Evolutionary conservation across 2,888 invertebrate genomes (phyloP).

Genomic region (Aphodius granarius): DNA sequence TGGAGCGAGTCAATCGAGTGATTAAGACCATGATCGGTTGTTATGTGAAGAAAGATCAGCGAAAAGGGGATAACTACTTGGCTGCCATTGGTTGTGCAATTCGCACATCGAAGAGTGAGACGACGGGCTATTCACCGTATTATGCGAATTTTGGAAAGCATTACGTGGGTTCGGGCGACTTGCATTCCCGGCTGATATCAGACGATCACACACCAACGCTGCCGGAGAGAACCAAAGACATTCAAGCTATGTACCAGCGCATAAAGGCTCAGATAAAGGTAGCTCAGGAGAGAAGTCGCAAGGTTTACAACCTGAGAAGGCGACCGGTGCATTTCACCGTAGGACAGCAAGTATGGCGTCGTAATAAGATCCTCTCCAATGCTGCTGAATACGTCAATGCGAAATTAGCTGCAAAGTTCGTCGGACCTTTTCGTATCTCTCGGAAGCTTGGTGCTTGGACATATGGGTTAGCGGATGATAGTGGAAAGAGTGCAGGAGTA

Average conservation of each 20-base stretch:
- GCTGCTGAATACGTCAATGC: constrained; percentile 30
- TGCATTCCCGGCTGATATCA: not conserved
- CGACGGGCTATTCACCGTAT: constrained; percentile 25
- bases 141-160: constrained; percentile 27
- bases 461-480: not conserved
- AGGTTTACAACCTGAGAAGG: constrained; percentile 29
- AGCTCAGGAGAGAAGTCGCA: too few relatives aligned
- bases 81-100: constrained; percentile 20
- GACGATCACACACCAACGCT: not conserved
- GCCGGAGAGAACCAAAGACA: too few relatives aligned
- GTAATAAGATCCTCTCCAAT: too few relatives aligned
- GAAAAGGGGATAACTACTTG: constrained; percentile 22
- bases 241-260: too few relatives aligned
- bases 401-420: constrained; percentile 34
- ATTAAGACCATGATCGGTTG: constrained; percentile 27
- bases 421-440: not conserved
- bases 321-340: constrained; percentile 22
- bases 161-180: not conserved
- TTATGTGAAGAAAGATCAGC: constrained; percentile 24
- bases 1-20: constrained; percentile 26
- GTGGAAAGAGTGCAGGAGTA: too few relatives aligned
- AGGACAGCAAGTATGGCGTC: constrained; percentile 32
- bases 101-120: too few relatives aligned
- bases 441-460: not conserved
- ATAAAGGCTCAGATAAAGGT: too few relatives aligned